Percentiles rank a stretch among this genome's conserved stretches.
Evolutionary conservation across 2,113 vertebrate genomes (phyloP).

Genomic region (Proterorhinus semilunaris): DNA sequence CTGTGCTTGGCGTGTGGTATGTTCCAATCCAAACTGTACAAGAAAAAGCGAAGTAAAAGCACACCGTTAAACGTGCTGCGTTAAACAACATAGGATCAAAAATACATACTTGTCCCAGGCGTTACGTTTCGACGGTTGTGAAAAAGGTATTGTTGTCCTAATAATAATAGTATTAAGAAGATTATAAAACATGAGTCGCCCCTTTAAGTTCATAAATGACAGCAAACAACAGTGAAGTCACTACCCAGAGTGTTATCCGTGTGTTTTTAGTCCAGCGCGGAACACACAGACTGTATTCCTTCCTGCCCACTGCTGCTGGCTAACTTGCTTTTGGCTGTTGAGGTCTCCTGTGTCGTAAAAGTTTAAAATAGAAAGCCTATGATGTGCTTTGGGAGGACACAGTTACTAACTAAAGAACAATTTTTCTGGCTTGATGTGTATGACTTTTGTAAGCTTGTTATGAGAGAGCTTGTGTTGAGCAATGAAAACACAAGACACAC

Average conservation of each 20-base stretch:
- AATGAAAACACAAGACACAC: too few relatives aligned
- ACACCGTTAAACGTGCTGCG: too few relatives aligned
- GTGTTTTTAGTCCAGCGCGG: neutral
- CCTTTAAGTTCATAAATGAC: neutral
- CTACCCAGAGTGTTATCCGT: neutral
- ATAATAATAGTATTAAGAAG: neutral
- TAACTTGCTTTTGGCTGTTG: slow-evolving; percentile 2
- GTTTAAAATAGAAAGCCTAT: slow-evolving; percentile 5
- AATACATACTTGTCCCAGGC: too few relatives aligned
- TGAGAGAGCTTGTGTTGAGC: neutral
- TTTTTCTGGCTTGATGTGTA: slow-evolving; percentile 1
- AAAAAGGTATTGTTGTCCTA: too few relatives aligned
- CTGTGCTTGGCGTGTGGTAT: too few relatives aligned
- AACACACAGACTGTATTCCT: neutral
- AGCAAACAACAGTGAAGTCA: neutral
- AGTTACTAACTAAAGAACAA: neutral
- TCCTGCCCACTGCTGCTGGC: neutral
- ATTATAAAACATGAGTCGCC: neutral
- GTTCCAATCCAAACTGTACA: too few relatives aligned
- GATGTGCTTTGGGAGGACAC: slow-evolving; percentile 1
- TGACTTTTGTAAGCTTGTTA: neutral
- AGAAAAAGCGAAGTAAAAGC: too few relatives aligned
- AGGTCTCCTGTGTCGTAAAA: slow-evolving; percentile 5
- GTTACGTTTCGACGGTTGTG: too few relatives aligned
- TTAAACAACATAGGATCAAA: too few relatives aligned